Evolutionary conservation across 1,140 invertebrate species (phyloP), one percentile per base, ranked within the genome.

Genomic region (Bemisia tabaci): DNA sequence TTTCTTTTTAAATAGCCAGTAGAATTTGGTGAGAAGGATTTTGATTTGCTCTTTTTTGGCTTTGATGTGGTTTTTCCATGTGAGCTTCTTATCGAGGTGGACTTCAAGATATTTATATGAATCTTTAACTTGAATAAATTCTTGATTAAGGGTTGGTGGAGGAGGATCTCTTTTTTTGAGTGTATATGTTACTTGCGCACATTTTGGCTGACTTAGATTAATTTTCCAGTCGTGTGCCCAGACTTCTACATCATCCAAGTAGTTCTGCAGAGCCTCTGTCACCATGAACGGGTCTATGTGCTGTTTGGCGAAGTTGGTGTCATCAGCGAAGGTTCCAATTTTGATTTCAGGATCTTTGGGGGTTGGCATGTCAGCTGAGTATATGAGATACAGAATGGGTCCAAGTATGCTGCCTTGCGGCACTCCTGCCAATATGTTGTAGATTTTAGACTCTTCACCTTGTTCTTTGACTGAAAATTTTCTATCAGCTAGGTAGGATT

Each of bases 41-140:
- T n/a, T n/a, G n/a, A n/a, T n/a, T n/a, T n/a, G n/a, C n/a, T 73
- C 22, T 71, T 68, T 65, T 48, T 12, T 22, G 21, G 24, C 21
- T 66, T 65, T n/a, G 12, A 25, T 39, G 39, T 65, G 22, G n/a
- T 48, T 65, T 65, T 48, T 22, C 39, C 26, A 23, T 65, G 64
- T 59, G 22, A 39, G 22, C 27, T 17, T n/a, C n/a, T n/a, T n/a
- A n/a, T 27, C 33, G 22, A 22, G 64, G 39, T 21, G 59, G 64
- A 26, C 5, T 1, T 62, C 61, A 12, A 64, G 61, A 62, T 67
- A 67, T 67, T 27, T 65, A 24, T 22, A 24, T 23, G 27, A 22
- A 12, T 39, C n/a, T 58, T n/a, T 22, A 12, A 21, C 2, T 22
- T n/a, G 33, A 21, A 65, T 48, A 2, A 22, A 2, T 11, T 39